Conservation (phyloP, 2,113 vertebrate species). For the Dicaeum eximium region DNA sequence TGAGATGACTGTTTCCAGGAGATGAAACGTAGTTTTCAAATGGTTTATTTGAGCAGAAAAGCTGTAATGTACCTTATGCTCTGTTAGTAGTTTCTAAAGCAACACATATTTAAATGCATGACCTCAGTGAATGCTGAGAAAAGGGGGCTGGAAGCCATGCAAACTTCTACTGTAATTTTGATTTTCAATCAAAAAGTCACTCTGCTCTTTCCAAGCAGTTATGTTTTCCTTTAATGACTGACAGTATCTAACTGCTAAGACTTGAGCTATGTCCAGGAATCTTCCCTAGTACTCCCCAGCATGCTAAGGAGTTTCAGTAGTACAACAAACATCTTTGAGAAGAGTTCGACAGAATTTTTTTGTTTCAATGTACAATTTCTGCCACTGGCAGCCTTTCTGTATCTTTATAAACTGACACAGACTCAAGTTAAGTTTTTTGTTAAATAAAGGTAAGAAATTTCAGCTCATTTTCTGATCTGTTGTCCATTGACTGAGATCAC, state of each 20-base stretch:
- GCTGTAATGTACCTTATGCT: not conserved
- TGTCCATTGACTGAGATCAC: not conserved
- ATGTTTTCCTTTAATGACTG: not conserved
- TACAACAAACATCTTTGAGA: not conserved
- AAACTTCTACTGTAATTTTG: not conserved
- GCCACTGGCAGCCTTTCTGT: not conserved
- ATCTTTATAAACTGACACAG: not conserved
- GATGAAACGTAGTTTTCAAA: not conserved
- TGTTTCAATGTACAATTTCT: not conserved
- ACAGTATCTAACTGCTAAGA: not conserved
- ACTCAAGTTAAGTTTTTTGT: not conserved
- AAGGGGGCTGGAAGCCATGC: not conserved
- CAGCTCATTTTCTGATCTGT: not conserved
- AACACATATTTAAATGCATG: not conserved
- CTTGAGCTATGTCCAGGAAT: not conserved
- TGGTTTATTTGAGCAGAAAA: not conserved
- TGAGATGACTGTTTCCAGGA: not conserved
- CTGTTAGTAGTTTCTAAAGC: not conserved
- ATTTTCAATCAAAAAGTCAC: not conserved
- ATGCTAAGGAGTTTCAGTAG: not conserved
- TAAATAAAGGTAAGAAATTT: not conserved
- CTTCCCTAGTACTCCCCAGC: not conserved
- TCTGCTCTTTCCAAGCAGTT: not conserved
- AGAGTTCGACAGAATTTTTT: not conserved
- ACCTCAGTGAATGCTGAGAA: not conserved